A percentile compares a stretch with the other conserved stretches of the same genome.
Evolutionary conservation across 2,888 invertebrate genomes (phyloP).

Genomic region (Adelphocoris suturalis): DNA sequence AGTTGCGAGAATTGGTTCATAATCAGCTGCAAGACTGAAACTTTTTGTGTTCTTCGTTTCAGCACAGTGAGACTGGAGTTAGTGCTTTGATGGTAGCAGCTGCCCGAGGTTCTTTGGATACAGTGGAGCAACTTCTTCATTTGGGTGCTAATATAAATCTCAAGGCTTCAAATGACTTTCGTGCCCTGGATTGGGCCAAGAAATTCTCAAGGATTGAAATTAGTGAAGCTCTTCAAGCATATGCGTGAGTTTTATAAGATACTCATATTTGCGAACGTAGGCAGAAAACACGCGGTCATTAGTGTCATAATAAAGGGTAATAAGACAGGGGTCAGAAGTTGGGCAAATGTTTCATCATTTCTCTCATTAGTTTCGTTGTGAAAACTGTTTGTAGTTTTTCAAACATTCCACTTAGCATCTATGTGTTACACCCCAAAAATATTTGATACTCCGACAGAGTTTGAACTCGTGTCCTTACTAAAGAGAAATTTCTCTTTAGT

Average conservation of each 20-base stretch:
- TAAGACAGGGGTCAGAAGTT: no score
- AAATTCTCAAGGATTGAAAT: constrained; percentile 83
- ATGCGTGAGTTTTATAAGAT: constrained; percentile 73
- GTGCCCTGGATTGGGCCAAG: constrained; percentile 86
- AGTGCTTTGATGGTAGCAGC: constrained; percentile 91
- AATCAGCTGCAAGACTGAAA: no score
- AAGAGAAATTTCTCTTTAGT: no score
- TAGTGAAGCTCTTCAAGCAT: constrained; percentile 81
- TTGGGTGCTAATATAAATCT: constrained; percentile 84
- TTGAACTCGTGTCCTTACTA: no score
- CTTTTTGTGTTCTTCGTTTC: constrained; percentile 75
- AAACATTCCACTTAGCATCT: no score
- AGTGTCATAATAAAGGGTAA: no score
- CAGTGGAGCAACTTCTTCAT: constrained; percentile 85
- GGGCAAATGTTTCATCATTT: neutral
- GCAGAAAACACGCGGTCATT: no score
- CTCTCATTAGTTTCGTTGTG: no score
- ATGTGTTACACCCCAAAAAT: no score
- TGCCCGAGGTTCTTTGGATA: constrained; percentile 84
- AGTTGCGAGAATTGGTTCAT: no score
- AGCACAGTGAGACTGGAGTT: constrained; percentile 83
- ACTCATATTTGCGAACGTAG: neutral
- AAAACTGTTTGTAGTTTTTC: no score
- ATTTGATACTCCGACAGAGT: no score
- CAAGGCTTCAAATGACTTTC: constrained; percentile 84